Base-by-base conservation (phyloP, 2,113 vertebrate species). In the Hydropotes inermis region DNA sequence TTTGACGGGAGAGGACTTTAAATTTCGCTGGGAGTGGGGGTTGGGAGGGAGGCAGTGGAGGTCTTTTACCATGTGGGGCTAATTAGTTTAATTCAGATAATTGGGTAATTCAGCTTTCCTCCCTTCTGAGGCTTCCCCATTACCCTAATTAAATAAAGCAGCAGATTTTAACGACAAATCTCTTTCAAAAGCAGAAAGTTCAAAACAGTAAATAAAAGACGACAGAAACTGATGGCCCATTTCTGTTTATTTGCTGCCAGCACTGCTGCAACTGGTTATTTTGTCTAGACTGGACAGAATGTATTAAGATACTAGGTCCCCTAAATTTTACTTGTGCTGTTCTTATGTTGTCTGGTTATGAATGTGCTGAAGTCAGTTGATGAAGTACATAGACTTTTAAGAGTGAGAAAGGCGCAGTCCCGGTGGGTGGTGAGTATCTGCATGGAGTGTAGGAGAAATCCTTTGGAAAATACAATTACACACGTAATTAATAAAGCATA, bases 11-110 rank as follows among this genome's bases (percentile, higher is more conserved):
- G 50, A 70, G 5, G n/a, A 33, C 55, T 91, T 86, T 85, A 91
- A 58, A 6, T 58, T 87, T 82, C 67, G 21, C 28, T 57, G 61
- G 94, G 60, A 45, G 36, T 70, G 17, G n/a, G n/a, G 9, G n/a
- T 67, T n/a, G 16, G 50, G 76, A 43, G 64, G 16, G 30, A 16
- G 16, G 4, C 4, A 0, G 17, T 67, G n/a, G 17, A n/a, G 27
- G 19, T 28, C n/a, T 25, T 23, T 97, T 43, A 30, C 11, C 92
- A 43, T 2, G 1, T 47, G 61, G 58, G 39, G 4, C 25, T 94
- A 93, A 91, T 97, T 61, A 83, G 50, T 47, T 61, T 94, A 94
- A 94, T 82, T 93, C 45, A 91, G 19, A 50, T 86, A 95, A 96
- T 90, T 85, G 86, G 74, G 52, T 45, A 79, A 67, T 52, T 89